These are phyloP conservation scores for Ondatra zibethicus DNA, from an alignment of 2,113 vertebrate genomes.

Conservation along the genomic window DNA sequence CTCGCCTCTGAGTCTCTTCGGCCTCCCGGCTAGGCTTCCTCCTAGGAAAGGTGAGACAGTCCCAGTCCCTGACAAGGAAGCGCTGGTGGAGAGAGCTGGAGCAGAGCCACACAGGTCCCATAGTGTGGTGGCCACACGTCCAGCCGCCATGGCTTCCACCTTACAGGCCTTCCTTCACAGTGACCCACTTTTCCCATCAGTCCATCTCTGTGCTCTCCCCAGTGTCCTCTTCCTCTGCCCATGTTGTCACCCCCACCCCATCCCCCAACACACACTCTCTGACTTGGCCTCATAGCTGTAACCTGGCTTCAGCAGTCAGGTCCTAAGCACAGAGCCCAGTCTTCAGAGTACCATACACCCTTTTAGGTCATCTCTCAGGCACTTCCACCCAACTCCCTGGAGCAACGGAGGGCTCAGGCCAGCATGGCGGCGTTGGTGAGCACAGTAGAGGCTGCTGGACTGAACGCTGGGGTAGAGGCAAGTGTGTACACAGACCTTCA, in stretches of 20 bases:
- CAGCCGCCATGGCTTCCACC: fast-evolving
- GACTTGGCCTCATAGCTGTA: background rate
- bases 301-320: background rate
- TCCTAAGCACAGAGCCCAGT: background rate
- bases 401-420: background rate
- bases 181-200: background rate
- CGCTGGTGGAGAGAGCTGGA: background rate
- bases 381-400: background rate
- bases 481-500: background rate
- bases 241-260: fast-evolving
- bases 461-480: background rate
- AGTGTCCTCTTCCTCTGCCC: background rate
- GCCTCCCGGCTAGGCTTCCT: background rate
- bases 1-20: background rate
- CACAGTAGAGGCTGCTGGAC: background rate
- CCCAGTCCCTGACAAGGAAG: background rate
- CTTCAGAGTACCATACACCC: background rate
- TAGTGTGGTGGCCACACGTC: fast-evolving
- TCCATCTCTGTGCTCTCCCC: background rate
- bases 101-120: background rate
- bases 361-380: background rate
- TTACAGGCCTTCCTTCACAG: background rate
- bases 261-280: background rate
- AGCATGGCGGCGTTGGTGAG: background rate
- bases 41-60: background rate